Evolutionary conservation across 2,888 invertebrate species (phyloP), one percentile per base, ranked within the genome.

Genomic region (Drosophila ochracea): DNA sequence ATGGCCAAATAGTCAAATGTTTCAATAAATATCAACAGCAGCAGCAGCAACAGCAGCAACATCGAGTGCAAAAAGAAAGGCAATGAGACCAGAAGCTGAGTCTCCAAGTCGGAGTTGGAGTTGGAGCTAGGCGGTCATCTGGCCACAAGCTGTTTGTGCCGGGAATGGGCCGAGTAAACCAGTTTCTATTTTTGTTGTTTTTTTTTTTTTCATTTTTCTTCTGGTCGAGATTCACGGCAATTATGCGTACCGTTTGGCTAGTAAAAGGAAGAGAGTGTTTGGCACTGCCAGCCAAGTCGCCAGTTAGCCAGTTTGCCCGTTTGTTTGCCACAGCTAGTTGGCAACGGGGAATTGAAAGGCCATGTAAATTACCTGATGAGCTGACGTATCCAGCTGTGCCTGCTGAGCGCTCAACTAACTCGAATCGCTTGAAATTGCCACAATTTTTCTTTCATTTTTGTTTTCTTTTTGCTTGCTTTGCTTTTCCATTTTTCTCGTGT

Each of bases 241-340:
- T 84, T 87, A 89, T 82, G 89, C 77, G 89, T 84, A 82, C 82
- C 78, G 89, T 77, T 80, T 73, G 81, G 81, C 78, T 76, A 85
- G 89, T 89, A 86, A 89, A 86, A 89, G 85, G 85, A 86, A 87
- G 89, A 86, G 89, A 86, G 85, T 86, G 85, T 87, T 81, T 89
- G 84, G 72, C 83, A 80, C 76, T 63, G 53, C 59, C 60, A 78
- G 67, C 21, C 58, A 39, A 57, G 57, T 57, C n/a, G 57, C 55
- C 55, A 55, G 57, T 37, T 37, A 11, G 39, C 68, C 37, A 16
- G 37, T 37, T 47, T 31, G 43, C 35, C 47, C 47, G 47, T 47
- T 47, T 47, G 47, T 61, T 41, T 19, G 35, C 63, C 64, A 47
- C 63, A 50, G 30, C 58, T 58, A 47, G 58, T 43, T 72, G 63